Percentiles rank a stretch among this genome's conserved stretches.
phyloP scores from a whole-genome alignment of 2,797 vertebrate genomes.

The Philypnodon macrostomus region DNA sequence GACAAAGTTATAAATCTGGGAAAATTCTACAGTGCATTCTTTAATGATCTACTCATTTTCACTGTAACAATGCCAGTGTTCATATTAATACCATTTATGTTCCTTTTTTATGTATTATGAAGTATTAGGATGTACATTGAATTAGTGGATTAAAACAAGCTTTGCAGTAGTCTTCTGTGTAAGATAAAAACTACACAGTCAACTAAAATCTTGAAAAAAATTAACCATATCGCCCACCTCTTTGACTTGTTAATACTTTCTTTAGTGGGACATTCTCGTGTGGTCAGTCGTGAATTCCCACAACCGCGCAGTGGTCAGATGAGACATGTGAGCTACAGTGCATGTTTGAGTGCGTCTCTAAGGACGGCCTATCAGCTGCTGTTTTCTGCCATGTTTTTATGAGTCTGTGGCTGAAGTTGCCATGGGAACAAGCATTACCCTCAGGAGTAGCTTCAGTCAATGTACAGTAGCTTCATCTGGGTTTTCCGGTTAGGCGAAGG shows the following conservation, averaged over 20 bases:
- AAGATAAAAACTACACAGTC: too few species aligned
- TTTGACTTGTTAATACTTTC: not conserved
- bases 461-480: constrained; percentile 56
- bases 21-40: too few species aligned
- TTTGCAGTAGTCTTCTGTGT: too few species aligned
- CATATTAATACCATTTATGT: too few species aligned
- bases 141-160: too few species aligned
- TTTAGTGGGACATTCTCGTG: not conserved
- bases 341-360: constrained; percentile 34
- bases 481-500: constrained; percentile 43
- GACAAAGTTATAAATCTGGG: too few species aligned
- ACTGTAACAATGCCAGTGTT: too few species aligned
- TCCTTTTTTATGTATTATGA: too few species aligned
- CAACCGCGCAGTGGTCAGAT: constrained; percentile 23
- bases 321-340: constrained; percentile 23
- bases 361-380: constrained; percentile 46
- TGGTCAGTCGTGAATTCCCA: constrained; percentile 13
- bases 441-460: constrained; percentile 55
- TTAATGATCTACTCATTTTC: too few species aligned
- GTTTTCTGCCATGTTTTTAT: constrained; percentile 60
- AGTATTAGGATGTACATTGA: too few species aligned
- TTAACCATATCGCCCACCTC: too few species aligned
- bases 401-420: constrained; percentile 59
- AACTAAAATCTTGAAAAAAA: too few species aligned
- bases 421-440: constrained; percentile 67